Evolutionary conservation across 92 coral and sea anemone genomes (phyloP), one percentile per base, ranked within the genome.

Genomic region (Epizoanthus fatuus): DNA sequence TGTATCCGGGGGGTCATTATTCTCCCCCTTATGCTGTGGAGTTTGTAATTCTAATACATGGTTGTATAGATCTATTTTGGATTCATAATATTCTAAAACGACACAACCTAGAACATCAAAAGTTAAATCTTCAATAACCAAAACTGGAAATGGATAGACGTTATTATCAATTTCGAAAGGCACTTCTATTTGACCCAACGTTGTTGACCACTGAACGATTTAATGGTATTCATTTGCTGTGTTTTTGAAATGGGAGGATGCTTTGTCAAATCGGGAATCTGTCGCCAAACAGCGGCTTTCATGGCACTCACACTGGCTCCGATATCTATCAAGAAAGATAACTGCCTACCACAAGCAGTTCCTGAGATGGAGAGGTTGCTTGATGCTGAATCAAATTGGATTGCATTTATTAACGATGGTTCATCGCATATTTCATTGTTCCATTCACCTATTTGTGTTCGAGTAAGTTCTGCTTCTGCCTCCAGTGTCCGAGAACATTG

Each of bases 161-260:
- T 29, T 29, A 1, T 1, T 29, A 29, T 29, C 35, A 29, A 29
- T 55, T 4, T 5, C 16, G 2, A 87, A 32, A 2, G 77, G 51
- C 0, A 91, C 58, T 3, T 45, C 60, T 0, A 63, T 15, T 25
- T 20, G 9, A 16, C 94, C 91, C 11, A 17, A n/a, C 1, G 80
- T 76, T 8, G 81, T 25, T 88, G 84, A 0, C 95, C 92, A 64
- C 87, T 92, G n/a, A 92, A 92, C 9, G 92, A 84, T 11, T 81
- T 51, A 10, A 92, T 49, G 4, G 59, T 19, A 15, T 14, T 11
- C 19, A 56, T 56, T 54, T 22, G 84, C 1, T 68, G 10, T 4
- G 44, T 3, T 7, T 69, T 35, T 4, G 91, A 56, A 0, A 47
- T 7, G 0, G 76, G 38, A 6, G 62, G 79, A 2, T 69, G 72